Evolutionary conservation across 2,888 invertebrate genomes (phyloP), one percentile per base, ranked within the genome.

Genomic region (Copidosoma aretas): DNA sequence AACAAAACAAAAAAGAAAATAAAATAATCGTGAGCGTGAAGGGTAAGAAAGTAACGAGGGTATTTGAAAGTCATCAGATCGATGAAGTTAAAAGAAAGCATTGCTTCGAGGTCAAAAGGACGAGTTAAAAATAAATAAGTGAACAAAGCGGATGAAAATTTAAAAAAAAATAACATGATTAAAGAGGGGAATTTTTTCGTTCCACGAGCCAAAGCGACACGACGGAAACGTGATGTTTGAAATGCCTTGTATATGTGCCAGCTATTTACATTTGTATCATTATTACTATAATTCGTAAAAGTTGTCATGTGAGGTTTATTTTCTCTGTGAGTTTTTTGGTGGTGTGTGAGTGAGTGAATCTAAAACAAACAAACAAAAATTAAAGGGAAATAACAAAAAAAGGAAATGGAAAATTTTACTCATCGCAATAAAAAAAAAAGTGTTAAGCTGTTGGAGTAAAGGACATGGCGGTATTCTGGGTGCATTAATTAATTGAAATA

Each of bases 161-260:
- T 41, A 64, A 51, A 39, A 60, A 58, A 63, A 61, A 70, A 43
- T 61, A 43, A 46, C 15, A 12, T 15, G 43, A 15, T 12, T 4
- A 12, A 46, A 17, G 64, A 68, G 54, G 58, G 69, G 68, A 68
- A 60, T 64, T 66, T 65, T 46, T 64, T 65, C 62, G 59, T 71
- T 71, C 65, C 56, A 60, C 64, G 60, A 61, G 32, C 56, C 43
- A 17, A 15, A 46, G 3, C 3, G 65, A 71, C 72, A 59, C 64
- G 72, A 70, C 68, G 75, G 73, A 75, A 77, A 77, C 66, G 77
- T 79, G 75, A 80, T 78, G 77, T 79, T 78, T 79, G 74, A 76
- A 76, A 79, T 80, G 81, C 80, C 80, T 81, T 81, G 78, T 80
- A 79, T 75, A 80, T 78, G 79, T 81, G 81, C 81, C 80, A 81